Evolutionary conservation across 2,888 invertebrate species (phyloP).

Genomic region (Anthophora plumipes): DNA sequence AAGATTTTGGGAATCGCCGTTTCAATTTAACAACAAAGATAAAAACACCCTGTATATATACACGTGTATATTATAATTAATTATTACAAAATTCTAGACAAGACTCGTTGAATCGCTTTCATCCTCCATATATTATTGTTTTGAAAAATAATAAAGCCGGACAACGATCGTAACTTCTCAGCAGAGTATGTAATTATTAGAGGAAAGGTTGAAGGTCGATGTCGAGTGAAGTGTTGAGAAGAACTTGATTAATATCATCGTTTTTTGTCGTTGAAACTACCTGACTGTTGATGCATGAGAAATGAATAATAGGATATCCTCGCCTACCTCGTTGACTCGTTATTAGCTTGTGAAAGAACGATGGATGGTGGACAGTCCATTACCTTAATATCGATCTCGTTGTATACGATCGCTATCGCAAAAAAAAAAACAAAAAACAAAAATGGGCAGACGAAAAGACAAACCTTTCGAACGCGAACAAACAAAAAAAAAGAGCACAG

Average conservation of each 20-base stretch:
- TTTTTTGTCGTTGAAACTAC: slow-evolving; percentile 34
- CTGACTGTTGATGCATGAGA: slow-evolving; percentile 46
- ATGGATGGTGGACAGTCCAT: slow-evolving; percentile 38
- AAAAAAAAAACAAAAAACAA: slow-evolving; percentile 3
- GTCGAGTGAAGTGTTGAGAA: slow-evolving; percentile 3
- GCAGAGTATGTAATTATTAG: slow-evolving; percentile 7
- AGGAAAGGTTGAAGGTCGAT: slow-evolving; percentile 27
- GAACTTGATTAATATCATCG: slow-evolving; percentile 7
- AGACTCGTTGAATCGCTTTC: slow-evolving; percentile 37
- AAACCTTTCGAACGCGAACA: slow-evolving; percentile 18
- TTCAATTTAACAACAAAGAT: no score
- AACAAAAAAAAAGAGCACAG: slow-evolving; percentile 53
- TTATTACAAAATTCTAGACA: slow-evolving; percentile 36
- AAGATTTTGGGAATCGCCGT: no score
- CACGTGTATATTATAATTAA: slow-evolving; percentile 19
- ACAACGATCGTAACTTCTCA: slow-evolving; percentile 51
- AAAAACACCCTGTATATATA: not conserved
- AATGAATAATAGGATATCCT: slow-evolving; percentile 48
- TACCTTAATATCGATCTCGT: slow-evolving; percentile 55
- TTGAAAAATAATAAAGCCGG: slow-evolving; percentile 27
- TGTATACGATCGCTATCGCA: slow-evolving; percentile 44
- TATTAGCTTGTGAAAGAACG: slow-evolving; percentile 39
- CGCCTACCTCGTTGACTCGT: slow-evolving; percentile 64
- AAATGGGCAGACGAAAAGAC: slow-evolving; percentile 19
- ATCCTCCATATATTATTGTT: slow-evolving; percentile 25